phyloP scores from a whole-genome alignment of 2,797 vertebrate species.

The Chiroxiphia lanceolata region DNA sequence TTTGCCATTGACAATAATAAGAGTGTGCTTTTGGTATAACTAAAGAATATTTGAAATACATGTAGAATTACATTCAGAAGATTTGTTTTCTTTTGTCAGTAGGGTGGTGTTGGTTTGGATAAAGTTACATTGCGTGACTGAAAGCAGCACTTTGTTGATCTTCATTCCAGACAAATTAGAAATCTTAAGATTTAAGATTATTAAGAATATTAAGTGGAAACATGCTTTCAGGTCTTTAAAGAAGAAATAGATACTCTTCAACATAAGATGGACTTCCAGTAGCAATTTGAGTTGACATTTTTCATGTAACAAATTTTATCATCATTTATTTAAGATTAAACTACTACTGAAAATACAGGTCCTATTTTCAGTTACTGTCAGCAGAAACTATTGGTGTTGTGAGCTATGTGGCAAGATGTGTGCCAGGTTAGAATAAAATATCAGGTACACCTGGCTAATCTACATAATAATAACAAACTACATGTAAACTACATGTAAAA shows the following conservation, averaged over 20 bases:
- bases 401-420: background rate
- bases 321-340: background rate
- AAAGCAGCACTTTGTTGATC: constrained; percentile 43
- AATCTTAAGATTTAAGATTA: background rate
- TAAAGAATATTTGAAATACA: constrained; percentile 29
- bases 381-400: background rate
- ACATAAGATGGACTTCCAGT: constrained; percentile 9
- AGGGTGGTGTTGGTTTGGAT: background rate
- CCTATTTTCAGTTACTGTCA: background rate
- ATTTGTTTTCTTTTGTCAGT: constrained; percentile 26
- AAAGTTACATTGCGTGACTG: background rate
- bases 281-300: constrained; percentile 34
- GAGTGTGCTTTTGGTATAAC: background rate
- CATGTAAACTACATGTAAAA: background rate
- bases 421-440: background rate
- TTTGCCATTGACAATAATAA: background rate
- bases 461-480: background rate
- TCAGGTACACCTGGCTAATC: background rate
- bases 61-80: background rate
- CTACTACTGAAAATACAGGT: background rate
- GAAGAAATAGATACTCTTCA: constrained; percentile 21
- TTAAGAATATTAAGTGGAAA: constrained; percentile 22
- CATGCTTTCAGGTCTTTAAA: constrained; percentile 45
- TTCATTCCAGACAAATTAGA: constrained; percentile 30
- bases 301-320: constrained; percentile 9